Percentiles rank a stretch among this genome's conserved stretches.
phyloP scores from a whole-genome alignment of 2,888 invertebrate genomes.

The Temnothorax rugatulus region DNA sequence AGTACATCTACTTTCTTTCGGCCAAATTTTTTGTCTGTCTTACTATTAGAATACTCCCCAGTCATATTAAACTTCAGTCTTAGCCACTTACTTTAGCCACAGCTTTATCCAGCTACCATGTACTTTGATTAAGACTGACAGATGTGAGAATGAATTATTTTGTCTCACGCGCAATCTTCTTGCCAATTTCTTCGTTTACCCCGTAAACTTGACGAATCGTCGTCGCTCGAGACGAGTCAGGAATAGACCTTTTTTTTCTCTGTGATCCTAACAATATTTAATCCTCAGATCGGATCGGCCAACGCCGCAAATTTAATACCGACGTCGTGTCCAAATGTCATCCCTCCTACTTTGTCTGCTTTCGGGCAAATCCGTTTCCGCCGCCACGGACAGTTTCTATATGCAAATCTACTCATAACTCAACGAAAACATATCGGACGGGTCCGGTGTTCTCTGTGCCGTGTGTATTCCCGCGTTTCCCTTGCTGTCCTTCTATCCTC shows the following conservation, averaged over 20 bases:
- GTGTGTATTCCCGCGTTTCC: slow-evolving; percentile 45
- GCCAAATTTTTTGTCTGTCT: background rate
- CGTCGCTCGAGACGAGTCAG: background rate
- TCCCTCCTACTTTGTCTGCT: slow-evolving; percentile 74
- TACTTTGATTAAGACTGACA: slow-evolving; percentile 36
- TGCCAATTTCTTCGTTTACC: background rate
- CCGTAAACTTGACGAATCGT: background rate
- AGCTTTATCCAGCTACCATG: background rate
- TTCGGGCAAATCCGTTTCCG: slow-evolving; percentile 74
- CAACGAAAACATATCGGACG: slow-evolving; percentile 72
- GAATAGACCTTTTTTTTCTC: slow-evolving; percentile 2
- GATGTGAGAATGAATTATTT: slow-evolving; percentile 38
- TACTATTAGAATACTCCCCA: background rate
- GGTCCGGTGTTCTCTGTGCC: slow-evolving; percentile 45
- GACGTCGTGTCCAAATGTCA: slow-evolving; percentile 76
- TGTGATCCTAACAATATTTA: slow-evolving; percentile 58
- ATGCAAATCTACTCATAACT: slow-evolving; percentile 83
- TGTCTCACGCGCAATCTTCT: background rate
- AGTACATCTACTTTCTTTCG: background rate
- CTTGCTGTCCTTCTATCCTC: slow-evolving; percentile 20
- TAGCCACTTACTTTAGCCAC: background rate
- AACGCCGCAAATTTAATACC: slow-evolving; percentile 76
- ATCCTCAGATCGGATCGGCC: slow-evolving; percentile 55
- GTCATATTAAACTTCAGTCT: background rate
- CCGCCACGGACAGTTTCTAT: slow-evolving; percentile 77